A percentile compares a stretch with the other conserved stretches of the same genome.
phyloP scores from a whole-genome alignment of 2,113 vertebrate genomes.

The Mormyrus iriodes region DNA sequence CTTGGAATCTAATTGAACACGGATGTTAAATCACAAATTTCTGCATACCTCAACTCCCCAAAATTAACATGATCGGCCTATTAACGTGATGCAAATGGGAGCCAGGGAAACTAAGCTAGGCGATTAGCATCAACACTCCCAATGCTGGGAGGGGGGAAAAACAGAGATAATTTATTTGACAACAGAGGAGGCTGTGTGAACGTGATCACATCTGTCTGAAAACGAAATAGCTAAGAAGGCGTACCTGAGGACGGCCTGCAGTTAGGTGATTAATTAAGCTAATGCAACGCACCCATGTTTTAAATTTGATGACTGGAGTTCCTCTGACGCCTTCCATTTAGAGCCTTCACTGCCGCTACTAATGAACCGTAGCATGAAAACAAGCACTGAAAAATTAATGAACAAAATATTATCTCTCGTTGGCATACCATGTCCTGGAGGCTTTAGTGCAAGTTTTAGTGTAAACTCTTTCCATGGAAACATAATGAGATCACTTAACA shows the following conservation, averaged over 20 bases:
- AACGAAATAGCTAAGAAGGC: slow-evolving; percentile 41
- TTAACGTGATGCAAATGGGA: slow-evolving; percentile 50
- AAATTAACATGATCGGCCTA: too few species aligned
- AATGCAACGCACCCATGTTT: slow-evolving; percentile 35
- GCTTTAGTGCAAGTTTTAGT: background rate
- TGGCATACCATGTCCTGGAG: background rate
- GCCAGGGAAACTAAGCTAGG: slow-evolving; percentile 31
- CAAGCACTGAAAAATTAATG: slow-evolving; percentile 18
- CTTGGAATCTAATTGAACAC: slow-evolving; percentile 69
- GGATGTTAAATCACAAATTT: slow-evolving; percentile 58
- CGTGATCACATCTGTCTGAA: slow-evolving; percentile 10
- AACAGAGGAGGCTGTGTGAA: slow-evolving; percentile 23
- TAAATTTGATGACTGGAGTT: slow-evolving; percentile 36
- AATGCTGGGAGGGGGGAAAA: slow-evolving; percentile 23
- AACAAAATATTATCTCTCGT: slow-evolving; percentile 3
- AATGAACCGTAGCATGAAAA: slow-evolving; percentile 27
- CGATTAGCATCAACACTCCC: slow-evolving; percentile 36
- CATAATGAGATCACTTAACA: slow-evolving; percentile 11
- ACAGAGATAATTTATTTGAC: slow-evolving; percentile 16
- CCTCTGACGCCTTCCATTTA: slow-evolving; percentile 29
- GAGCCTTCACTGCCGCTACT: slow-evolving; percentile 15
- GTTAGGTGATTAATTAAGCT: slow-evolving; percentile 50
- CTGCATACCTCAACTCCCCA: too few species aligned
- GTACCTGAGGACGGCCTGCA: slow-evolving; percentile 38
- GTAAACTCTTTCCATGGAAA: background rate